Conservation (phyloP, 2,888 invertebrate genomes). For the Tiphia femorata region DNA sequence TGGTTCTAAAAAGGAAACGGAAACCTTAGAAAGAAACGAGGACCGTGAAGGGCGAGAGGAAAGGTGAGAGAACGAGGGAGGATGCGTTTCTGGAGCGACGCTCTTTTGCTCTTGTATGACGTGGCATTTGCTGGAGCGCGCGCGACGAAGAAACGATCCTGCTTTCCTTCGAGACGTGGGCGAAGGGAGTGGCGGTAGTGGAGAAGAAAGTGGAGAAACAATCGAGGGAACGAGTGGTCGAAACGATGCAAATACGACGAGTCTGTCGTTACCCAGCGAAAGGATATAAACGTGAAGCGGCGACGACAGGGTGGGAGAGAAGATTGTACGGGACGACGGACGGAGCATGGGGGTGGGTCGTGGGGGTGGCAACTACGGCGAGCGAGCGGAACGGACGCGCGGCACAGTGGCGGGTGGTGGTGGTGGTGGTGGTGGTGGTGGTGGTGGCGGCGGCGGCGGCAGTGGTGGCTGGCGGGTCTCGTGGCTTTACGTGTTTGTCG, state of each 20-base stretch:
- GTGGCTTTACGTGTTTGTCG: conserved; percentile 33
- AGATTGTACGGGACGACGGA: conserved; percentile 3
- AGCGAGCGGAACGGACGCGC: conserved; percentile 11
- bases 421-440: too few species aligned
- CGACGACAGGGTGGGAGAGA: neutral
- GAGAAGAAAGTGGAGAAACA: conserved; percentile 1
- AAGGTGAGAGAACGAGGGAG: neutral
- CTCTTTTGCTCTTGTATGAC: neutral
- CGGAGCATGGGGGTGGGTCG: neutral
- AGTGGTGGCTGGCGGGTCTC: conserved; percentile 3
- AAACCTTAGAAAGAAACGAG: too few species aligned
- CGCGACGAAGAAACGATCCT: conserved; percentile 14
- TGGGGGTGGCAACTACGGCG: neutral
- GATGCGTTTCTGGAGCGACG: neutral
- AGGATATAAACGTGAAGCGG: neutral
- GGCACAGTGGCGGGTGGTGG: neutral
- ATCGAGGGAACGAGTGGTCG: conserved; percentile 3
- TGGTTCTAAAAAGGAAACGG: too few species aligned
- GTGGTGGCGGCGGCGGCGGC: too few species aligned
- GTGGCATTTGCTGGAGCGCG: neutral
- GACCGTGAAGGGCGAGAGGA: neutral
- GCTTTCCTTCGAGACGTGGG: neutral
- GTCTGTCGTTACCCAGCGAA: conserved; percentile 7
- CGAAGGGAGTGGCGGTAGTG: too few species aligned
- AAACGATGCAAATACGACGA: conserved; percentile 17